phyloP scores from a whole-genome alignment of 2,113 vertebrate species.

The Malaclemys terrapin region DNA sequence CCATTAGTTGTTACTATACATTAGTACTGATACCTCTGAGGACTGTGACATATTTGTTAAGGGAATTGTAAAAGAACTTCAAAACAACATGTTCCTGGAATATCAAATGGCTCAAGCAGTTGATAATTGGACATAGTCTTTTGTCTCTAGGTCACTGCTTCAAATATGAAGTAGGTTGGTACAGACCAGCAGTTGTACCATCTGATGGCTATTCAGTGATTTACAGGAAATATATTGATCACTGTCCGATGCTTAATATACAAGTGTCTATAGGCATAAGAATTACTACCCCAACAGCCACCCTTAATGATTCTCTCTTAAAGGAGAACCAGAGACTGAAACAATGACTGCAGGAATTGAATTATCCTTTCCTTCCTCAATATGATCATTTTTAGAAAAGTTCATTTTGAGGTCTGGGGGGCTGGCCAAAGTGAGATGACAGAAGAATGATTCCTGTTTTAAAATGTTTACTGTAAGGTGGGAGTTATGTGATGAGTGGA shows the following conservation, averaged over 20 bases:
- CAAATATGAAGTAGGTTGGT: not conserved
- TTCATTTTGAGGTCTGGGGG: not conserved
- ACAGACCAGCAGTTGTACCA: not conserved
- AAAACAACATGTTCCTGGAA: not conserved
- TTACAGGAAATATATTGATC: not conserved
- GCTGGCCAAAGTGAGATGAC: not conserved
- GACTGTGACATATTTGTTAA: not conserved
- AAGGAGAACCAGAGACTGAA: not conserved
- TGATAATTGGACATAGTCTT: not conserved
- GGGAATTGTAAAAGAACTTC: not conserved
- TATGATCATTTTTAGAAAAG: not conserved
- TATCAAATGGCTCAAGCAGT: not conserved
- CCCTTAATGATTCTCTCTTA: not conserved
- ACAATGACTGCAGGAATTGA: not conserved
- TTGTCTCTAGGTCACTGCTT: not conserved
- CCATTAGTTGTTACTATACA: not conserved
- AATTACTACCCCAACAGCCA: not conserved
- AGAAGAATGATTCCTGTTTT: not conserved
- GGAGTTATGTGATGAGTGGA: not conserved
- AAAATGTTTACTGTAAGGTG: not conserved
- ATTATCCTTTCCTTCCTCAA: accelerated
- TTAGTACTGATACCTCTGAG: not conserved
- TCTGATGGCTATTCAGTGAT: not conserved
- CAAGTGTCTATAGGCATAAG: not conserved
- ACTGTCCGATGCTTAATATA: not conserved